Evolutionary conservation across 2,113 vertebrate species (phyloP), one percentile per base, ranked within the genome.

Genomic region (Pelobates fuscus): DNA sequence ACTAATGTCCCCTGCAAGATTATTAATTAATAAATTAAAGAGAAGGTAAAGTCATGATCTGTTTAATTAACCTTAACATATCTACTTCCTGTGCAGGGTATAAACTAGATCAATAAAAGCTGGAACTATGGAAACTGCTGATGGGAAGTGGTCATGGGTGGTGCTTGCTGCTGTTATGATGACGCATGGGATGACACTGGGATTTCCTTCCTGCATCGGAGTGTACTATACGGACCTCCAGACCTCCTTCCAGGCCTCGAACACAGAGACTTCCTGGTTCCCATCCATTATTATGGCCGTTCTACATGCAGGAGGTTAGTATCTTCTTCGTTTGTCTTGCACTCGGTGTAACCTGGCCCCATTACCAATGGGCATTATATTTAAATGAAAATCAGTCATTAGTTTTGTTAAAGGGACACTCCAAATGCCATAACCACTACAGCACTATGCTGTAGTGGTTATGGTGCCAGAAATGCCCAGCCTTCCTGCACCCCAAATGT

Each of bases 171-270:
- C 95, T 12, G 85, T 92, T 5, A 77, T 95, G 82, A 0, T 96
- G 43, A 87, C 88, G 8, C 89, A 97, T 76, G 94, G 84, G 3
- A 71, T 98, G 81, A 96, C 94, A 0, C 76, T 97, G 80, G 93
- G 90, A 26, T 98, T 98, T 78, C 90, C 96, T 1, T 73, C 87
- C 5, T 96, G 94, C 24, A 80, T 94, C 0, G 93, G 95, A 0
- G 83, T 98, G 84, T 97, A 96, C 86, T 98, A 96, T 91, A 93
- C 83, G 0, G 94, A 98, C 25, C 87, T 98, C 46, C 95, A 97
- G 87, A 86, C 2, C 0, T 93, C 98, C 44, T 98, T 98, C 81
- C 81, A 91, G 5, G 94, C 95, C 75, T 88, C 86, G 88, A 98
- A 96, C 79, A 96, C 94, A 0, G 83, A 96, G 81, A 97, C 93